phyloP scores from a whole-genome alignment of 2,797 vertebrate genomes.

The Galaxias olidus region DNA sequence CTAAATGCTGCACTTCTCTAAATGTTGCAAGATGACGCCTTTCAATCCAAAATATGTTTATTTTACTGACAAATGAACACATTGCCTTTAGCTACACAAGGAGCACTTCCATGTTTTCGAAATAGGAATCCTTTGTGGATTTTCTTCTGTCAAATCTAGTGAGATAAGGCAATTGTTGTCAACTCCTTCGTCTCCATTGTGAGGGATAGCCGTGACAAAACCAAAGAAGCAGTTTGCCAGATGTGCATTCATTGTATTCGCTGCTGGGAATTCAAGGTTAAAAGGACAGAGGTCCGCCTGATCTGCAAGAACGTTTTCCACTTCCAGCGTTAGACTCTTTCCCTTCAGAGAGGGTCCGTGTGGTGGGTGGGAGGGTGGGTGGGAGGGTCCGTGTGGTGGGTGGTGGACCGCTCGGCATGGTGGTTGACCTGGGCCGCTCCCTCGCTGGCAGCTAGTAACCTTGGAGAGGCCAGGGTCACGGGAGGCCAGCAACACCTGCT shows the following conservation, averaged over 20 bases:
- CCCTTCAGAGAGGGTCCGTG: conserved; percentile 66
- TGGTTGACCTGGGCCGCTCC: conserved; percentile 82
- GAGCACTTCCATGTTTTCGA: not conserved
- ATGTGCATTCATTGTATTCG: conserved; percentile 30
- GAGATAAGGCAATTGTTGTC: conserved; percentile 48
- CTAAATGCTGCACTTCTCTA: conserved; percentile 1
- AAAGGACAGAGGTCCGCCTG: no score
- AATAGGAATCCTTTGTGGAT: conserved; percentile 30
- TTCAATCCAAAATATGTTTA: conserved; percentile 16
- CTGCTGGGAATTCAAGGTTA: conserved; percentile 27
- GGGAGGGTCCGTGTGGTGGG: conserved; percentile 77
- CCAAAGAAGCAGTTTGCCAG: conserved; percentile 39
- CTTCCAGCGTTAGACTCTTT: conserved; percentile 44
- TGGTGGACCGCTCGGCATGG: conserved; percentile 80
- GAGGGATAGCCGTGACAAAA: conserved; percentile 38
- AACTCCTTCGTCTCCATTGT: conserved; percentile 43
- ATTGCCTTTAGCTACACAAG: conserved; percentile 35
- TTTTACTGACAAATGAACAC: not conserved
- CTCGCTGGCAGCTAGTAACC: conserved; percentile 84
- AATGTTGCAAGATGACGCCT: conserved; percentile 10
- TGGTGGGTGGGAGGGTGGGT: conserved; percentile 78
- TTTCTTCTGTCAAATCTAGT: conserved; percentile 41
- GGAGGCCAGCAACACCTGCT: conserved; percentile 86
- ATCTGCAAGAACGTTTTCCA: conserved; percentile 51
- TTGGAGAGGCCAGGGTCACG: conserved; percentile 76